Conservation (phyloP, 1,140 invertebrate genomes). For the Kradibia gibbosae region DNA sequence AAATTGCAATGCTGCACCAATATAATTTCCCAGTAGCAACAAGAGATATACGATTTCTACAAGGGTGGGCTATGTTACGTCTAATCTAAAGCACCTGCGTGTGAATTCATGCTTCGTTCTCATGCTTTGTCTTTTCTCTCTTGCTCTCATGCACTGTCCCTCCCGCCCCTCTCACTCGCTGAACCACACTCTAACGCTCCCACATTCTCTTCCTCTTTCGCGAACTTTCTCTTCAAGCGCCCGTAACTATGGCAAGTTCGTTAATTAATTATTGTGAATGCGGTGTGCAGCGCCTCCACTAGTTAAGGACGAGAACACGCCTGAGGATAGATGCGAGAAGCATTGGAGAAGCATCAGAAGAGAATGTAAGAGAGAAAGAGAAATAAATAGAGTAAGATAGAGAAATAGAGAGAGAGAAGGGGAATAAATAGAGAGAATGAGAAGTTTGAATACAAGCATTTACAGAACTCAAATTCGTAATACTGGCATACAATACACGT, state of each 20-base stretch:
- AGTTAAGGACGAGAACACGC: not conserved
- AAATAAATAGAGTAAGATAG: not conserved
- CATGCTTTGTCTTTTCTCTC: not conserved
- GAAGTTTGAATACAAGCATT: slow-evolving; percentile 6
- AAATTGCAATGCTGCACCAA: not conserved
- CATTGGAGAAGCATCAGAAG: not conserved
- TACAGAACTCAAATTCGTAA: slow-evolving; percentile 4
- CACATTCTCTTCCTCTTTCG: not conserved
- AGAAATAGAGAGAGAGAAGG: not conserved
- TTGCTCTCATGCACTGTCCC: not conserved
- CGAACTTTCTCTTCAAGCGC: not conserved
- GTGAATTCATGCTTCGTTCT: not conserved
- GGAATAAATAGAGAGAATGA: not conserved
- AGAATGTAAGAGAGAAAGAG: not conserved
- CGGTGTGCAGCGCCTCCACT: not conserved
- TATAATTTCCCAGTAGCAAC: not conserved
- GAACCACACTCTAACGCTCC: not conserved
- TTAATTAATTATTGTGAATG: slow-evolving; percentile 50
- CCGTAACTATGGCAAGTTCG: slow-evolving; percentile 26
- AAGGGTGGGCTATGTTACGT: not conserved
- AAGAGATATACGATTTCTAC: slow-evolving; percentile 4
- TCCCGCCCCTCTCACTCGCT: not conserved
- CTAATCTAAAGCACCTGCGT: not conserved
- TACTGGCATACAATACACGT: not conserved
- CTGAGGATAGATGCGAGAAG: not conserved